Percentiles rank a stretch among this genome's conserved stretches.
These are phyloP conservation scores for Asobara japonica DNA, from an alignment of 1,140 invertebrate species.

Conservation along the genomic window DNA sequence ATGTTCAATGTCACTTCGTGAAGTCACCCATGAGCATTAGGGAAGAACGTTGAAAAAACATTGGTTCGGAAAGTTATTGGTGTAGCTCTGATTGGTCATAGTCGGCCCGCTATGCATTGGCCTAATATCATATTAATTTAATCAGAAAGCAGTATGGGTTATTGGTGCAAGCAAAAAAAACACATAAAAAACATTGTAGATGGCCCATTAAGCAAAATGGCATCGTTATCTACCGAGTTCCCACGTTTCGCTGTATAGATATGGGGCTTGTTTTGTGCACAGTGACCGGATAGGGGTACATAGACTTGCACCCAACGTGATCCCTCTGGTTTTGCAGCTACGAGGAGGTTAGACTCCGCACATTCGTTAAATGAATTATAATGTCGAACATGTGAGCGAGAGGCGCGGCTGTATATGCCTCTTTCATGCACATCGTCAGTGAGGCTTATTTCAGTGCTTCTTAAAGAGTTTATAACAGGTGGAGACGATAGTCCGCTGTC, in stretches of 20 bases:
- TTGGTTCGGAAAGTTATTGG: no score
- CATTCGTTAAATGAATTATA: conserved; percentile 56
- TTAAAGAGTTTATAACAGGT: not conserved
- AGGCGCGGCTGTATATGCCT: conserved; percentile 40
- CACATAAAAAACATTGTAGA: not conserved
- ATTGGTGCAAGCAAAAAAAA: not conserved
- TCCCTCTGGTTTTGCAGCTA: conserved; percentile 8
- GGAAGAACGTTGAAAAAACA: no score
- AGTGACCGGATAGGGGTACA: not conserved
- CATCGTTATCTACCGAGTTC: conserved; percentile 18
- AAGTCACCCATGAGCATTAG: no score
- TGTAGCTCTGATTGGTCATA: no score
- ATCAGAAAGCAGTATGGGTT: not conserved
- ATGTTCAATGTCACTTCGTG: no score
- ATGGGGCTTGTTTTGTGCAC: conserved; percentile 4
- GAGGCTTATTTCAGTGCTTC: not conserved
- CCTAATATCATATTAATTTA: not conserved
- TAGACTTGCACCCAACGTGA: not conserved
- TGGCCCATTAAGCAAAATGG: not conserved
- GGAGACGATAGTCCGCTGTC: not conserved
- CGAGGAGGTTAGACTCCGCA: conserved; percentile 32
- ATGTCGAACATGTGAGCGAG: conserved; percentile 45
- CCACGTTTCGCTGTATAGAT: not conserved
- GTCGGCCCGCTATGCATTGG: no score
- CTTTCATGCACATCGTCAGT: conserved; percentile 32